A percentile compares a stretch with the other conserved stretches of the same genome.
Evolutionary conservation across 2,888 invertebrate genomes (phyloP).

Genomic region (Galerucella nymphaeae): DNA sequence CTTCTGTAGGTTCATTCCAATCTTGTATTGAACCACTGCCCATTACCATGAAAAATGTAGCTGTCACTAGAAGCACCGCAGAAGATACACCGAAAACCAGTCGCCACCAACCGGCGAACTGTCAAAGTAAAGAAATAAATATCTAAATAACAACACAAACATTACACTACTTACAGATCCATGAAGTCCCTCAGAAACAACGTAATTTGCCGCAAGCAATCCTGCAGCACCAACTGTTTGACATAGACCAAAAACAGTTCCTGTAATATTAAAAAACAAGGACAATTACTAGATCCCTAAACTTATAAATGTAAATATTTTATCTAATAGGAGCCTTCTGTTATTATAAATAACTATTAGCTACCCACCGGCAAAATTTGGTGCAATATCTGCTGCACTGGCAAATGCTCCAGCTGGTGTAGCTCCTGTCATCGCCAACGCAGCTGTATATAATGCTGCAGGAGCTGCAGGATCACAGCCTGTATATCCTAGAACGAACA

Average conservation of each 20-base stretch:
- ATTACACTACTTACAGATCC: slow-evolving; percentile 66
- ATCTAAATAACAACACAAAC: no score
- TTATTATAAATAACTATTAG: not conserved
- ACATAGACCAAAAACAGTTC: slow-evolving; percentile 66
- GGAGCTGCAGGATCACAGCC: slow-evolving; percentile 71
- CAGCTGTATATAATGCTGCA: slow-evolving; percentile 69
- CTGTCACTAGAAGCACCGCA: slow-evolving; percentile 68
- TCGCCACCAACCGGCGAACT: slow-evolving; percentile 71
- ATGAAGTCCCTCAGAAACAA: slow-evolving; percentile 70
- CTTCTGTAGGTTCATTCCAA: slow-evolving; percentile 67
- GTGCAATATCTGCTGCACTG: slow-evolving; percentile 72
- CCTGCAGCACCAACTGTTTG: slow-evolving; percentile 71
- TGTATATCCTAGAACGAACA: slow-evolving; percentile 71
- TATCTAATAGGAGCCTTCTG: not conserved
- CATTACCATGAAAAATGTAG: slow-evolving; percentile 68
- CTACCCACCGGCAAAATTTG: slow-evolving; percentile 64
- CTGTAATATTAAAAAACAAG: slow-evolving; percentile 49
- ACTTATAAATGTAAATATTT: not conserved
- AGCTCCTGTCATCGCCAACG: slow-evolving; percentile 69
- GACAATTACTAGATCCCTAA: no score
- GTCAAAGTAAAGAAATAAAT: slow-evolving; percentile 5
- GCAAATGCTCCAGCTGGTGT: slow-evolving; percentile 70
- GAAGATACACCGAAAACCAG: slow-evolving; percentile 71
- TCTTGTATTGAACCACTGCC: slow-evolving; percentile 71
- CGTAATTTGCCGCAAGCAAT: slow-evolving; percentile 69